These are phyloP conservation scores for Oenanthe melanoleuca DNA, from an alignment of 2,113 vertebrate species.

Conservation along the genomic window DNA sequence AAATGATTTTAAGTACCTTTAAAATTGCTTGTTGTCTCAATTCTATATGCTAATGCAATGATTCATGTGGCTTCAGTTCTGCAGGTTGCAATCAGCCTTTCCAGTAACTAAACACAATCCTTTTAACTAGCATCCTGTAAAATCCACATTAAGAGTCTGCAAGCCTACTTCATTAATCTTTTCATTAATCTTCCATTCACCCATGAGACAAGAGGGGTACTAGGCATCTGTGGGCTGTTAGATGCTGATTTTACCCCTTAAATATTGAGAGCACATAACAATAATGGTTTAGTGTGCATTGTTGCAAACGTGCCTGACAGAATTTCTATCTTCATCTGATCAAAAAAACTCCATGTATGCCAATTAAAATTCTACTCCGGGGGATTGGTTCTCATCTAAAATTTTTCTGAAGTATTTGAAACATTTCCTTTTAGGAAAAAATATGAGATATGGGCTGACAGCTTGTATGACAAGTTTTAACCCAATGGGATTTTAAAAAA, in stretches of 20 bases:
- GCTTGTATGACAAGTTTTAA: conserved; percentile 52
- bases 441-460: conserved; percentile 31
- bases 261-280: neutral
- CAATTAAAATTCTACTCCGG: neutral
- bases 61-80: conserved; percentile 43
- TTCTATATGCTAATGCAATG: conserved; percentile 57
- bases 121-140: conserved; percentile 56
- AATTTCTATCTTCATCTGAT: neutral
- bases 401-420: conserved; percentile 13
- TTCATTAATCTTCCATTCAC: conserved; percentile 41
- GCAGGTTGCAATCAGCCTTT: conserved; percentile 62
- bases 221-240: neutral
- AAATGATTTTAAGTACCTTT: conserved; percentile 64
- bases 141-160: conserved; percentile 47
- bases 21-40: conserved; percentile 51
- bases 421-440: neutral
- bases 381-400: neutral
- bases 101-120: conserved; percentile 46
- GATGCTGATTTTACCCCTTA: neutral
- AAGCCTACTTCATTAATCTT: conserved; percentile 53
- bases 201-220: neutral
- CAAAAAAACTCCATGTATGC: neutral
- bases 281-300: neutral
- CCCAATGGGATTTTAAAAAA: conserved; percentile 55
- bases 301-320: neutral